Percentiles rank a stretch among this genome's conserved stretches.
Evolutionary conservation across 1,140 invertebrate species (phyloP).

Genomic region (Scaptomyza montana): DNA sequence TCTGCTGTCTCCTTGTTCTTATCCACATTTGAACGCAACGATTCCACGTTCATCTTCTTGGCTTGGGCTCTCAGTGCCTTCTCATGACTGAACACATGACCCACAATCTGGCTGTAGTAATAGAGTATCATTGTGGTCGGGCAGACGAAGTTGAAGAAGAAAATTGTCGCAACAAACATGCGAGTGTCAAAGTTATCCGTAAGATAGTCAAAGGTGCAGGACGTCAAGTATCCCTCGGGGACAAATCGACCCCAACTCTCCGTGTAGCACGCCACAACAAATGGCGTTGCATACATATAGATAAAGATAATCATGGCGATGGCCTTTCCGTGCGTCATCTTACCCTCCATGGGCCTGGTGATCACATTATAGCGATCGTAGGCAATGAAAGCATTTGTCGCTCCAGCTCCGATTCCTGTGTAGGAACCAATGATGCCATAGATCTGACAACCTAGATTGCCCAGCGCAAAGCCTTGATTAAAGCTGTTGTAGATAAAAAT

Average conservation of each 20-base stretch:
- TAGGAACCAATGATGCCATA: constrained; percentile 91
- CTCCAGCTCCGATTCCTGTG: constrained; percentile 91
- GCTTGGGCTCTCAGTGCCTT: constrained; percentile 92
- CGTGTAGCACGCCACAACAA: constrained; percentile 90
- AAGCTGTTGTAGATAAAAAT: constrained; percentile 88
- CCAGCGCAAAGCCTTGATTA: constrained; percentile 90
- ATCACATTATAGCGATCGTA: constrained; percentile 89
- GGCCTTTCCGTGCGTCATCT: constrained; percentile 90
- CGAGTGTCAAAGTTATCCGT: constrained; percentile 90
- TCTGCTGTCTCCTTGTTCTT: constrained; percentile 89
- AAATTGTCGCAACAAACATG: constrained; percentile 89
- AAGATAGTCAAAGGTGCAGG: constrained; percentile 93
- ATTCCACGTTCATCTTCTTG: constrained; percentile 96
- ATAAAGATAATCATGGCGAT: constrained; percentile 89
- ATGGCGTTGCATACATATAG: constrained; percentile 91
- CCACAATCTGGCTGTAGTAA: constrained; percentile 93
- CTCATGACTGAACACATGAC: constrained; percentile 92
- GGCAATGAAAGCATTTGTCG: constrained; percentile 88
- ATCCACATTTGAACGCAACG: constrained; percentile 90
- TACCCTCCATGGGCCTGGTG: constrained; percentile 91
- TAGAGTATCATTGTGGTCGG: constrained; percentile 91
- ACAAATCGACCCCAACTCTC: constrained; percentile 93
- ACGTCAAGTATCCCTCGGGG: constrained; percentile 93
- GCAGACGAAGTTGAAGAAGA: constrained; percentile 91
- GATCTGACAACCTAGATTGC: constrained; percentile 90